A percentile compares a stretch with the other conserved stretches of the same genome.
Evolutionary conservation across 2,888 invertebrate species (phyloP).

Genomic region (Campoletis raptor): DNA sequence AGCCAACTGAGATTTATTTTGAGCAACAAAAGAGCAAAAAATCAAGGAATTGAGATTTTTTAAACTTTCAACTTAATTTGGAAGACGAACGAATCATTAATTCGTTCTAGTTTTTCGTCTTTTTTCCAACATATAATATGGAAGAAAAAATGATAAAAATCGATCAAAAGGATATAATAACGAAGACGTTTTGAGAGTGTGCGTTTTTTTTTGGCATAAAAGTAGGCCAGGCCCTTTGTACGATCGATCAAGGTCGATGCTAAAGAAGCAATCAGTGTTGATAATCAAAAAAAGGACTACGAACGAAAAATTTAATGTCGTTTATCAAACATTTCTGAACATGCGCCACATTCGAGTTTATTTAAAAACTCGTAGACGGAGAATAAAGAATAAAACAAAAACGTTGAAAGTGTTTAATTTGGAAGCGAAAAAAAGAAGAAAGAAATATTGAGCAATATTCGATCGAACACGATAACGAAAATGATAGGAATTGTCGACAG

Average conservation of each 20-base stretch:
- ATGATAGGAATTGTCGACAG: slow-evolving; percentile 10
- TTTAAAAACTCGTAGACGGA: neutral
- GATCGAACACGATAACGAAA: neutral
- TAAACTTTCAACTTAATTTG: neutral
- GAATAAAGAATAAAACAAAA: neutral
- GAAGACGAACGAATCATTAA: neutral
- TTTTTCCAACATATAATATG: neutral
- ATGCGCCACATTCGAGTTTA: neutral
- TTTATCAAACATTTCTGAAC: neutral
- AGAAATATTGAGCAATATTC: neutral
- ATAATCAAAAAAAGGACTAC: neutral
- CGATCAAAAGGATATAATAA: neutral
- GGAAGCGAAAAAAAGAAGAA: neutral
- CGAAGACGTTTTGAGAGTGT: slow-evolving; percentile 38
- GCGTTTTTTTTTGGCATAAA: slow-evolving; percentile 48
- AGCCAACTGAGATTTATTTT: neutral
- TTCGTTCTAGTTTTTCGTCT: neutral
- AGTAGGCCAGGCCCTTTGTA: slow-evolving; percentile 61
- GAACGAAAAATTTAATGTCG: neutral
- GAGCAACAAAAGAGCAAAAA: neutral
- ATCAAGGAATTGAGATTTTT: neutral
- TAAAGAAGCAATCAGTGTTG: neutral
- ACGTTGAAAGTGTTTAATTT: neutral
- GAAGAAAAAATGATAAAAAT: slow-evolving; percentile 31
- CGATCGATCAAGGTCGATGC: slow-evolving; percentile 44